A percentile compares a stretch with the other conserved stretches of the same genome.
These are phyloP conservation scores for Mareca strepera DNA, from an alignment of 2,797 vertebrate genomes.

Conservation along the genomic window DNA sequence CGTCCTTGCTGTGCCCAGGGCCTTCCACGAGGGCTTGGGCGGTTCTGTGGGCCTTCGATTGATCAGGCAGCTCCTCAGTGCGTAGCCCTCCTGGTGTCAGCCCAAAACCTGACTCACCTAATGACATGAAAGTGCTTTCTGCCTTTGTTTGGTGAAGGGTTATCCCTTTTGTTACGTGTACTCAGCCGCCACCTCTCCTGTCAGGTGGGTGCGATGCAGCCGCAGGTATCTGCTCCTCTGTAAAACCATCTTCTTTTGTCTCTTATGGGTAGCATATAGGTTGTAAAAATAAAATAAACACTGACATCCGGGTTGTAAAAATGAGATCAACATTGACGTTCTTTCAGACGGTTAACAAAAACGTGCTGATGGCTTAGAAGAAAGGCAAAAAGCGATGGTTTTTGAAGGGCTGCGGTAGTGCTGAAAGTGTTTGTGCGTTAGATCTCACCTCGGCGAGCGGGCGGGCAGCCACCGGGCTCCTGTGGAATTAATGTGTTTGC, in stretches of 20 bases:
- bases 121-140: background rate
- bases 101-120: background rate
- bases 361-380: background rate
- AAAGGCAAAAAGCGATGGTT: background rate
- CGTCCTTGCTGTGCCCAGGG: too few species aligned
- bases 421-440: background rate
- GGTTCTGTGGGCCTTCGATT: too few species aligned
- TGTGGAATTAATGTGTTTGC: fast-evolving
- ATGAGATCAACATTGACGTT: constrained; percentile 34
- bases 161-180: background rate
- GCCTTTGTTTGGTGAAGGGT: background rate
- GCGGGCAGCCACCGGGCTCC: background rate
- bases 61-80: background rate
- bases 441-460: background rate
- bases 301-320: background rate
- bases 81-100: fast-evolving
- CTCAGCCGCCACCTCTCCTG: background rate
- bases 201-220: background rate
- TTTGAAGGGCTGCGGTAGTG: background rate
- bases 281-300: background rate
- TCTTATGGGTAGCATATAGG: background rate
- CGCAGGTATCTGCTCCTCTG: fast-evolving
- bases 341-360: background rate
- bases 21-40: too few species aligned
- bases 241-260: background rate